Evolutionary conservation across 2,113 vertebrate genomes (phyloP).

Genomic region (Thymallus thymallus): DNA sequence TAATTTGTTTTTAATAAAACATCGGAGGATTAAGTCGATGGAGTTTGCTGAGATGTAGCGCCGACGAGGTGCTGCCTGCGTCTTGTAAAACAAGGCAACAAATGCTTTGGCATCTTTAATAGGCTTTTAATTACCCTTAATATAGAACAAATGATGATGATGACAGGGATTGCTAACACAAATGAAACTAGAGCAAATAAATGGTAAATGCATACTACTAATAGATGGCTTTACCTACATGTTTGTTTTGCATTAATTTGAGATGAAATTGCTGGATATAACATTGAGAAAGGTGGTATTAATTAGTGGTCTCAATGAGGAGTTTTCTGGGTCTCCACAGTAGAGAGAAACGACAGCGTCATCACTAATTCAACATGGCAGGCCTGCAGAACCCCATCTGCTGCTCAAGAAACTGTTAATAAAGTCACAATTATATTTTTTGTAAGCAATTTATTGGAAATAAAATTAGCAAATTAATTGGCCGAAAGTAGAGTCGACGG

Average conservation of each 20-base stretch:
- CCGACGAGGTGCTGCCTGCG: constrained; percentile 36
- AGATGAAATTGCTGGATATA: constrained; percentile 51
- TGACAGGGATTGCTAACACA: constrained; percentile 57
- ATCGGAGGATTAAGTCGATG: constrained; percentile 70
- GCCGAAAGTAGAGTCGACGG: constrained; percentile 75
- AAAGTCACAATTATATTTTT: constrained; percentile 99
- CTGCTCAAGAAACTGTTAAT: constrained; percentile 96
- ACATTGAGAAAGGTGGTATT: constrained; percentile 49
- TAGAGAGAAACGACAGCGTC: constrained; percentile 82
- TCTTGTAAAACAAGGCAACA: constrained; percentile 70
- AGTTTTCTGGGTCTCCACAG: constrained; percentile 76
- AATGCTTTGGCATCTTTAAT: constrained; percentile 67
- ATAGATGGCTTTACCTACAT: constrained; percentile 48
- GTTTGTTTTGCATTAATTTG: constrained; percentile 55
- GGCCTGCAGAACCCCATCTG: constrained; percentile 95
- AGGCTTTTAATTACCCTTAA: constrained; percentile 72
- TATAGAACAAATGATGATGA: constrained; percentile 67
- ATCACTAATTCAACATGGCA: constrained; percentile 98
- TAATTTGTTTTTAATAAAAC: constrained; percentile 80
- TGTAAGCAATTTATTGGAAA: constrained; percentile 96
- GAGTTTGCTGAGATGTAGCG: constrained; percentile 66
- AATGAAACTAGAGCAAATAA: constrained; percentile 52
- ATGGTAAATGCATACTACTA: constrained; percentile 41
- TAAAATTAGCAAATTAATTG: constrained; percentile 97
- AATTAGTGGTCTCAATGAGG: constrained; percentile 78